Percentiles rank a stretch among this genome's conserved stretches.
Evolutionary conservation across 2,888 invertebrate species (phyloP).

Genomic region (Lasioglossum morio): DNA sequence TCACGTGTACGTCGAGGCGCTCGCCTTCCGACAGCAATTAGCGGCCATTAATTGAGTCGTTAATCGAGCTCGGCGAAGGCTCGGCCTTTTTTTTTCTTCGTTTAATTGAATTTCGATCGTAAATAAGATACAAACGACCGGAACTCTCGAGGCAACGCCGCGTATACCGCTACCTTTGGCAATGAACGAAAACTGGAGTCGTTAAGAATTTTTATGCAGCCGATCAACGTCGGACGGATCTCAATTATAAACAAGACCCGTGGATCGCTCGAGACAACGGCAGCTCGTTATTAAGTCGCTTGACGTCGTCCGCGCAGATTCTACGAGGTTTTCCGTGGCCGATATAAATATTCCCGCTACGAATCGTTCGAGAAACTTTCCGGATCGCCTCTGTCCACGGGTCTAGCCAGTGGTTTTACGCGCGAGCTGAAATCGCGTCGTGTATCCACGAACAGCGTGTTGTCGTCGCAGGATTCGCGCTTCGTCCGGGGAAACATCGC

Average conservation of each 20-base stretch:
- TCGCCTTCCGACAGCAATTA: conserved; percentile 42
- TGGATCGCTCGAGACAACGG: conserved; percentile 13
- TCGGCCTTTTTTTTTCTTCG: conserved; percentile 7
- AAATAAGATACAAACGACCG: conserved; percentile 29
- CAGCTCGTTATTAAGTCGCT: conserved; percentile 14
- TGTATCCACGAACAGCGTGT: not conserved
- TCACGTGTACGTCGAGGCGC: not conserved
- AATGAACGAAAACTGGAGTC: conserved; percentile 38
- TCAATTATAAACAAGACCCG: conserved; percentile 23
- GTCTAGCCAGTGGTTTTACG: not conserved
- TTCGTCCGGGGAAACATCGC: conserved; percentile 57
- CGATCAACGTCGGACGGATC: conserved; percentile 10
- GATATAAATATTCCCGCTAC: not conserved
- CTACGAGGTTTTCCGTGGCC: not conserved
- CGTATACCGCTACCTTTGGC: conserved; percentile 16
- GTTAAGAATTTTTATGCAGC: conserved; percentile 31
- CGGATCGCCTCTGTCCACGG: not conserved
- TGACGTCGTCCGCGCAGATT: conserved; percentile 31
- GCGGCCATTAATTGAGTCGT: conserved; percentile 42
- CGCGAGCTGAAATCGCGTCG: not conserved
- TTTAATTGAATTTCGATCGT: conserved; percentile 40
- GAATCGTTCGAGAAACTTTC: not conserved
- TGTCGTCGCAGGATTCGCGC: conserved; percentile 36
- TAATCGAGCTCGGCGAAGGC: conserved; percentile 18
- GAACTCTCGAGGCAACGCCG: not conserved